phyloP scores from a whole-genome alignment of 2,797 vertebrate genomes.

The Xerus rutilus region DNA sequence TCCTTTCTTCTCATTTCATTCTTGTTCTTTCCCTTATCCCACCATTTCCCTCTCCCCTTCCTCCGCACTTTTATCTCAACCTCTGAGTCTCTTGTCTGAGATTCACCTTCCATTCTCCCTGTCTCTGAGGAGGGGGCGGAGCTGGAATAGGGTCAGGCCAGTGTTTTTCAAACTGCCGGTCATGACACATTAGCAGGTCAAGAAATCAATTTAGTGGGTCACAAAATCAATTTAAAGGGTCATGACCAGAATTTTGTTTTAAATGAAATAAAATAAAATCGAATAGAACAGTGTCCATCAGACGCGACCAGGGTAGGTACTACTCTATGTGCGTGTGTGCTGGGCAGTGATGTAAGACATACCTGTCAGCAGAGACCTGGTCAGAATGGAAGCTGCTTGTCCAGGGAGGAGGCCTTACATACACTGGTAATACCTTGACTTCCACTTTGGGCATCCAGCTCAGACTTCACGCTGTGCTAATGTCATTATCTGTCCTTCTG shows the following conservation, averaged over 20 bases:
- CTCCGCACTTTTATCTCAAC: neutral
- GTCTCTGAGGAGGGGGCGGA: neutral
- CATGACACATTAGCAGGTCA: slow-evolving; percentile 78
- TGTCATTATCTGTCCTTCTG: neutral
- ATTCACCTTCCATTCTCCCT: neutral
- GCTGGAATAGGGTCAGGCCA: slow-evolving; percentile 41
- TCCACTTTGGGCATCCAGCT: neutral
- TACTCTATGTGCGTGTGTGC: neutral
- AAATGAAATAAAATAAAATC: slow-evolving; percentile 72
- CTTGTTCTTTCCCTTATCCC: neutral
- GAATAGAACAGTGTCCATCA: slow-evolving; percentile 73
- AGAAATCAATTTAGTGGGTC: slow-evolving; percentile 83
- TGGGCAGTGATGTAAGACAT: neutral
- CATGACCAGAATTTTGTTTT: slow-evolving; percentile 74
- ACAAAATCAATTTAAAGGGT: slow-evolving; percentile 83
- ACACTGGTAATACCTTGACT: fast-evolving
- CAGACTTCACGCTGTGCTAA: neutral
- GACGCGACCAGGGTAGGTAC: slow-evolving; percentile 22
- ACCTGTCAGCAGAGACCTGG: neutral
- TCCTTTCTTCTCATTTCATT: neutral
- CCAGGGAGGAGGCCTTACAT: neutral
- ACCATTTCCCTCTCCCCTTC: neutral
- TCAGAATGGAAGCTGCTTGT: neutral
- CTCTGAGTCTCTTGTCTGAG: neutral
- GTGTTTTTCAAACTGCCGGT: slow-evolving; percentile 73